These are phyloP conservation scores for Sternotherus odoratus DNA, from an alignment of 2,797 vertebrate genomes.

Conservation along the genomic window DNA sequence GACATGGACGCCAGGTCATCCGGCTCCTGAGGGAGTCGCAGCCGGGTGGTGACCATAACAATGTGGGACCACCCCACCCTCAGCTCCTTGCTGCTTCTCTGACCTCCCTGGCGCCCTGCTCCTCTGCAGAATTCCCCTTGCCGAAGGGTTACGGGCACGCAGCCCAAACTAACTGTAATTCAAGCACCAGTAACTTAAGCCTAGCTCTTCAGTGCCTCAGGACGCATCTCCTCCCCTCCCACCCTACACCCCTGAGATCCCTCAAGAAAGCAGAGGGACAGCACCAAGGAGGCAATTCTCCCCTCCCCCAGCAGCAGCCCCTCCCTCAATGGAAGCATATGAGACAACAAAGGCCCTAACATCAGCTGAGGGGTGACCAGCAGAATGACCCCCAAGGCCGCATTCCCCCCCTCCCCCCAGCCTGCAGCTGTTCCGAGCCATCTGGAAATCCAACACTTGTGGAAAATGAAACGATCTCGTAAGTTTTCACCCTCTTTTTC, in stretches of 20 bases:
- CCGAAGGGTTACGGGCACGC: not conserved
- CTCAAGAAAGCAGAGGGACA: fast-evolving
- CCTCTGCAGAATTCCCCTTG: not conserved
- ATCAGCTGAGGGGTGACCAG: not conserved
- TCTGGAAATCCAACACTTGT: conserved; percentile 56
- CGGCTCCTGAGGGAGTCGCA: not conserved
- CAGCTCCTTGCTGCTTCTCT: not conserved
- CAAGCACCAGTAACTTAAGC: not conserved
- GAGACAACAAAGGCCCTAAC: not conserved
- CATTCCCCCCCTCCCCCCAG: conserved; percentile 60
- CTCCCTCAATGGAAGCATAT: conserved; percentile 41
- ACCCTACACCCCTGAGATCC: not conserved
- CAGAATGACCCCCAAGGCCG: conserved; percentile 42
- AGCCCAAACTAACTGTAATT: not conserved
- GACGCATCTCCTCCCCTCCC: fast-evolving
- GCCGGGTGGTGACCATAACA: not conserved
- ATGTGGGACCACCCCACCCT: not conserved
- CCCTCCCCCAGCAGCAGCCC: not conserved
- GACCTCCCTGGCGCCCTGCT: not conserved
- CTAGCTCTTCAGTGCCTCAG: no score
- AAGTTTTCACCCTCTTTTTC: conserved; percentile 56
- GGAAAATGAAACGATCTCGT: conserved; percentile 48
- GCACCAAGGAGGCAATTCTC: not conserved
- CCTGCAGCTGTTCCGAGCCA: conserved; percentile 65
- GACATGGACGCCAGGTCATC: not conserved